Evolutionary conservation across 2,113 vertebrate species (phyloP).

Genomic region (Onychostoma macrolepis): DNA sequence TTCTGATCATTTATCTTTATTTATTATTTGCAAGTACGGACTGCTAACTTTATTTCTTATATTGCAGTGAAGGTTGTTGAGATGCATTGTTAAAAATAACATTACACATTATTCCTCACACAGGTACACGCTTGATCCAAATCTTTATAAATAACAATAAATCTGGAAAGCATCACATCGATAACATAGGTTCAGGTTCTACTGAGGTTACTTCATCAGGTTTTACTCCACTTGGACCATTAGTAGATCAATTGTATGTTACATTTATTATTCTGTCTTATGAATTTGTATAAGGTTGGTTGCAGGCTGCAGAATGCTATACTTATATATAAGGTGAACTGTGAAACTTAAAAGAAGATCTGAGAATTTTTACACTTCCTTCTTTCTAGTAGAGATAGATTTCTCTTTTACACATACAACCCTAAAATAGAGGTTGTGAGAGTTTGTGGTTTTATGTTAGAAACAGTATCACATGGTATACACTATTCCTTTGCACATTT

Average conservation of each 20-base stretch:
- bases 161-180: not conserved
- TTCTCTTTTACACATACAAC: not conserved
- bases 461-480: not conserved
- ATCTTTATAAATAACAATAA: not conserved
- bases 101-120: not conserved
- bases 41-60: not conserved
- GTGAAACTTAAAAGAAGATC: not conserved
- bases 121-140: not conserved
- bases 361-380: constrained; percentile 12
- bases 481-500: no score
- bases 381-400: not conserved
- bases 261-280: not conserved
- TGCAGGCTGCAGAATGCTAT: no score
- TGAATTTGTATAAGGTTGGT: not conserved
- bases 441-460: constrained; percentile 22
- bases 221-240: not conserved
- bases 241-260: not conserved
- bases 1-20: not conserved
- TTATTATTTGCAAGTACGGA: not conserved
- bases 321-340: no score
- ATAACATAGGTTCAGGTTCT: not conserved
- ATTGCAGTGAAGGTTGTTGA: not conserved
- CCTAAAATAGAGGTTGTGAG: constrained; percentile 33
- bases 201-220: not conserved
- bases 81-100: not conserved